Base-by-base conservation (phyloP, 2,888 invertebrate species). In the Eristalis tenax region DNA sequence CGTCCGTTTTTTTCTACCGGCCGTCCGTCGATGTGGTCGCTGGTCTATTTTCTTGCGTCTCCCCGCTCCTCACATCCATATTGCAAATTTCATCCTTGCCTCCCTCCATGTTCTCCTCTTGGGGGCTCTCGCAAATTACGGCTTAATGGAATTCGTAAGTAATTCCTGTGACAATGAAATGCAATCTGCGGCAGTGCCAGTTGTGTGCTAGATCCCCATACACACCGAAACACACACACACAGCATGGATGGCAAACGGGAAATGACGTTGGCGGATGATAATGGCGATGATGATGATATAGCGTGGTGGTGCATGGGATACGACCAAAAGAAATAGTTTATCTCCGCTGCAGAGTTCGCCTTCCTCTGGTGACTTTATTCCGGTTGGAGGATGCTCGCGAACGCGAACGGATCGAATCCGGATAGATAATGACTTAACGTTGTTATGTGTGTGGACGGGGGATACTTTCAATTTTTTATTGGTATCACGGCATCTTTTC, bases 401-500 rank as follows among this genome's bases (percentile, higher is more conserved):
- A 4, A 5, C 5, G 32, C 32, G 32, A 63, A 56, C 70, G 40
- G 65, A 74, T 69, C 73, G 70, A 61, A 38, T 63, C 65, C 40
- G 63, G 64, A 59, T 71, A 75, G 79, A 87, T 87, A 83, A 87
- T 87, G 87, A 87, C 83, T 87, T 87, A 87, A 87, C 87, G 83
- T 76, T 87, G 79, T 83, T 87, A 79, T 79, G 75, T 79, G 83
- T 26, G 68, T 59, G 73, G 11, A n/a, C 6, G 10, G 43, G 66
- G 15, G 66, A 83, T 76, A 87, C 87, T 87, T 87, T 87, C 83
- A 87, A 65, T 83, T 87, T 87, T 87, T 63, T 78, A 81, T 75
- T 81, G 75, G 56, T 61, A 56, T 38, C 66, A 50, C 50, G 50
- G 50, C 50, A 50, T 26, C 32, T 68, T 66, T 13, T 77, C 38